A percentile compares a stretch with the other conserved stretches of the same genome.
Evolutionary conservation across 2,888 invertebrate species (phyloP).

Genomic region (Deilephila porcellus): DNA sequence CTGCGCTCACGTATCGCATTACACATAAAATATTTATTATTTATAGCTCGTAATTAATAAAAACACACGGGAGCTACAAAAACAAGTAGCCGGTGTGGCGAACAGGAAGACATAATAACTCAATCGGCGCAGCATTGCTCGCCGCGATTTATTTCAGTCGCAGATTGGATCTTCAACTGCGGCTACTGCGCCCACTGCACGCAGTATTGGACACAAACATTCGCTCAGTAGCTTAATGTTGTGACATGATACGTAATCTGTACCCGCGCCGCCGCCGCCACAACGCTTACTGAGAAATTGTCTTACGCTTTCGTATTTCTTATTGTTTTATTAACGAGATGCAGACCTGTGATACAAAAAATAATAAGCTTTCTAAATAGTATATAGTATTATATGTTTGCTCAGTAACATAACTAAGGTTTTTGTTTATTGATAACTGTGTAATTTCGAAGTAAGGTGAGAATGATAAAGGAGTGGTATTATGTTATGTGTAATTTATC

Average conservation of each 20-base stretch:
- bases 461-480: too few species aligned
- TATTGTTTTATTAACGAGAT: conserved; percentile 31
- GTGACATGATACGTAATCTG: conserved; percentile 72
- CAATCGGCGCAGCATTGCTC: conserved; percentile 77
- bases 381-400: not conserved
- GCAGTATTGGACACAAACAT: conserved; percentile 22
- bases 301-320: conserved; percentile 37
- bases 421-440: not conserved
- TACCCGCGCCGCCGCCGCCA: conserved; percentile 60
- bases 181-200: conserved; percentile 55
- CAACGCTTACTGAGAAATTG: conserved; percentile 57
- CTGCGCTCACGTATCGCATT: conserved; percentile 75
- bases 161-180: conserved; percentile 73
- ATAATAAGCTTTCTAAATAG: not conserved
- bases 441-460: too few species aligned
- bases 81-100: conserved; percentile 74
- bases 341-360: conserved; percentile 11
- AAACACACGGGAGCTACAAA: conserved; percentile 81
- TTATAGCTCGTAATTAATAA: conserved; percentile 83
- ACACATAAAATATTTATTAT: conserved; percentile 84
- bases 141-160: conserved; percentile 81
- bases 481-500: too few species aligned
- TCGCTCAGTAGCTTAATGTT: conserved; percentile 73
- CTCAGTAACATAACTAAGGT: not conserved
- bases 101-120: conserved; percentile 85